Evolutionary conservation across 2,797 vertebrate genomes (phyloP).

Genomic region (Channa striata): DNA sequence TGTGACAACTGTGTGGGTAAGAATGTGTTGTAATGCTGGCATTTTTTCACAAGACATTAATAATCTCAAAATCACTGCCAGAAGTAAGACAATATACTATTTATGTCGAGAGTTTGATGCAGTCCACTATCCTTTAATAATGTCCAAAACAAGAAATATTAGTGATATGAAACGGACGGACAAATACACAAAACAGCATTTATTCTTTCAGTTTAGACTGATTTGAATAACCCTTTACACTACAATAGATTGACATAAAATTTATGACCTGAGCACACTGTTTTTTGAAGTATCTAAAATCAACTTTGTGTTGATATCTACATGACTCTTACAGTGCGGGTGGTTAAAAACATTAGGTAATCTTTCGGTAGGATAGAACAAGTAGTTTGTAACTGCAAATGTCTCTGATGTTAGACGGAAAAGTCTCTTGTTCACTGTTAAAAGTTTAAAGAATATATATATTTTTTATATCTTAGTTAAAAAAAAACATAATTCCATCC

Average conservation of each 20-base stretch:
- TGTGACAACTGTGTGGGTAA: constrained; percentile 99
- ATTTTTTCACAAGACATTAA: constrained; percentile 6
- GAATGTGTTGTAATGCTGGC: constrained; percentile 47
- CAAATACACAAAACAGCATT: too few species aligned
- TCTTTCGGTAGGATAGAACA: constrained; percentile 5
- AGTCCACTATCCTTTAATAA: neutral
- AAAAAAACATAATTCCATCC: too few species aligned
- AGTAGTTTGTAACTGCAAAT: neutral
- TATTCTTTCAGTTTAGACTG: too few species aligned
- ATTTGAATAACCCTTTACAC: too few species aligned
- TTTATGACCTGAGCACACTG: neutral
- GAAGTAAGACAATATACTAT: neutral
- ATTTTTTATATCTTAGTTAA: too few species aligned
- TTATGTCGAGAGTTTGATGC: neutral
- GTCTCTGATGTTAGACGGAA: neutral
- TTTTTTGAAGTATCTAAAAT: neutral
- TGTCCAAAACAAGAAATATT: too few species aligned
- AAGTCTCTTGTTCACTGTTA: neutral
- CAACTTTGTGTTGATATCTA: neutral
- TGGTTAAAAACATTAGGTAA: neutral
- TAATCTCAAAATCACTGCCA: neutral
- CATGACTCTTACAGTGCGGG: neutral
- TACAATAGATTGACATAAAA: neutral
- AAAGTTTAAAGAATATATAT: too few species aligned
- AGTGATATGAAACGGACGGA: neutral